Evolutionary conservation across 2,797 vertebrate species (phyloP), one percentile per base, ranked within the genome.

Genomic region (Melopsittacus undulatus): DNA sequence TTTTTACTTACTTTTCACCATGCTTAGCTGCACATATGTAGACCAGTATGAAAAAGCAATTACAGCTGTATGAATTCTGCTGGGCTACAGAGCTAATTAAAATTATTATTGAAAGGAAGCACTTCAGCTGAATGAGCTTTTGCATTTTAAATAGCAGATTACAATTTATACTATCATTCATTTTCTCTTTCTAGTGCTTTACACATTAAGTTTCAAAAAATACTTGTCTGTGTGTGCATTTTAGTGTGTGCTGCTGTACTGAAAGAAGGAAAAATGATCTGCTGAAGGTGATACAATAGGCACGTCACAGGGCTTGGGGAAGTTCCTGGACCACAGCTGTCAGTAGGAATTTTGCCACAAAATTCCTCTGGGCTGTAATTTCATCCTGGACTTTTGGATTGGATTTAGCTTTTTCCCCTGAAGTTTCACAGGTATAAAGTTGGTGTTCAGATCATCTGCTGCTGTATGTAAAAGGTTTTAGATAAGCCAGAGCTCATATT

Each of bases 21-120:
- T 78, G 62, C n/a, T 87, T 68, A 83, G n/a, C 54, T 92, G 42
- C 29, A 7, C 83, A 36, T 56, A 21, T 73, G 23, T 73, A 63
- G 46, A 51, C 46, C 9, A 27, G 36, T 48, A 63, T 90, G 70
- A 87, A 88, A 84, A 51, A 69, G 34, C 77, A 84, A 73, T 86
- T 95, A 57, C 22, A 82, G 48, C 52, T 76, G 23, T 61, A 74
- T 61, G 73, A 89, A 93, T 9, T 88, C 46, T 86, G 32, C 59
- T 69, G 45, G 26, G 26, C 36, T 95, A 51, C 89, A 94, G 45
- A 74, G 63, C 46, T 91, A 91, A 94, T 95, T 94, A 76, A 90
- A 96, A 91, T 78, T 7, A 30, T 73, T 56, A 45, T 49, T 82
- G 69, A 84, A 92, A 91, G 80, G 69, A 88, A 26, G 6, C 57